These are phyloP conservation scores for Dryomyza anilis DNA, from an alignment of 2,888 invertebrate species.

Conservation along the genomic window DNA sequence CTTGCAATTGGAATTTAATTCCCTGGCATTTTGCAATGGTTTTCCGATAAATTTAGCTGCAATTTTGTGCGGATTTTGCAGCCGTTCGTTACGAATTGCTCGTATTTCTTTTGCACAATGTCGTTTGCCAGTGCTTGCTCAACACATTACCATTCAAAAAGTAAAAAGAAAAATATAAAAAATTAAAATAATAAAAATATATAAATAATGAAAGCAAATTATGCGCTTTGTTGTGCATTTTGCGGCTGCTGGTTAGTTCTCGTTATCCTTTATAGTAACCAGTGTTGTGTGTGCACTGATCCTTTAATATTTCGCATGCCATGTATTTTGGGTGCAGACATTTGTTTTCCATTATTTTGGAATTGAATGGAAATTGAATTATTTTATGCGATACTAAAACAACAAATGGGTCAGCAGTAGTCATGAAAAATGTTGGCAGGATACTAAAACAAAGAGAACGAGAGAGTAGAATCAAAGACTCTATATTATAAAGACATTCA, in stretches of 20 bases:
- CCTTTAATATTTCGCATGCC: not conserved
- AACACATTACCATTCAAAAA: not conserved
- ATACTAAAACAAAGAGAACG: no score
- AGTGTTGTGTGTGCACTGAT: not conserved
- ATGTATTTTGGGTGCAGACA: conserved; percentile 2
- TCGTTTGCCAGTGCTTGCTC: not conserved
- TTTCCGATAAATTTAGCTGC: conserved; percentile 21
- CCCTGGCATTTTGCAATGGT: not conserved
- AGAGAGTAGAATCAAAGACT: no score
- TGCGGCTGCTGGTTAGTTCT: not conserved
- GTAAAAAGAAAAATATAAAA: not conserved
- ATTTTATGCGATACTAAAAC: conserved; percentile 6
- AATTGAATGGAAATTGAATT: conserved; percentile 23
- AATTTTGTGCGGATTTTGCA: conserved; percentile 13
- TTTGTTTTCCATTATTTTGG: conserved; percentile 23
- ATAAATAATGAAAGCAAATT: conserved; percentile 16
- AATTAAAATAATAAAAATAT: not conserved
- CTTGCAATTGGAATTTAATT: conserved; percentile 18
- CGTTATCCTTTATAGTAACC: not conserved
- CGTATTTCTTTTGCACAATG: not conserved
- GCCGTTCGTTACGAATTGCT: not conserved
- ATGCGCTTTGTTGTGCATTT: conserved; percentile 6
- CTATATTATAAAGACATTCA: no score
- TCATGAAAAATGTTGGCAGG: no score
- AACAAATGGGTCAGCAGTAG: not conserved